Conservation (phyloP, 2,888 invertebrate species). For the Cheiracanthium punctorium region DNA sequence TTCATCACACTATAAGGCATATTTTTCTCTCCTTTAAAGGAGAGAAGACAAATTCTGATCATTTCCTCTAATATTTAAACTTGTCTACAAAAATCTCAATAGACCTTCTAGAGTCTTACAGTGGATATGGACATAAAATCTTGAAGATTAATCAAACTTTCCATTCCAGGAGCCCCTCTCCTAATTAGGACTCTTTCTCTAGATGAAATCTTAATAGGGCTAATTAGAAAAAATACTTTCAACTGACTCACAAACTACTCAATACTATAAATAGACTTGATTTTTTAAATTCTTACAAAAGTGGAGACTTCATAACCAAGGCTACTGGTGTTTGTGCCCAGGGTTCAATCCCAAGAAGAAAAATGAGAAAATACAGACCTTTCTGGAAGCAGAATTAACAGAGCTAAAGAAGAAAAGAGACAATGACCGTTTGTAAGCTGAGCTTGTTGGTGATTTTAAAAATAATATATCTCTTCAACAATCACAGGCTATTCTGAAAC, state of each 20-base stretch:
- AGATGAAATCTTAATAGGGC: constrained; percentile 8
- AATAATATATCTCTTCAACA: neutral
- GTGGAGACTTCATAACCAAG: neutral
- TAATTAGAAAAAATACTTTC: neutral
- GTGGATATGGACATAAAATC: constrained; percentile 22
- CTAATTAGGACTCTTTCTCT: neutral
- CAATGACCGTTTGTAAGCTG: neutral
- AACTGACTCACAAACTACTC: too few relatives aligned
- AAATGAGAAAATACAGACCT: neutral
- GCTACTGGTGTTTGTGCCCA: neutral
- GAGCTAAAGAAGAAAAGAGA: neutral
- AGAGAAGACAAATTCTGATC: constrained; percentile 12
- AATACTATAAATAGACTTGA: too few relatives aligned
- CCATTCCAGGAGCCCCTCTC: neutral
- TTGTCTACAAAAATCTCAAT: neutral
- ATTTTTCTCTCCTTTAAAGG: constrained; percentile 13
- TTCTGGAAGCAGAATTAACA: neutral
- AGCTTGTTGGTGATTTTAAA: too few relatives aligned
- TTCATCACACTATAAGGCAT: neutral
- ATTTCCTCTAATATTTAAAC: neutral
- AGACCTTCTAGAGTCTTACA: constrained; percentile 5
- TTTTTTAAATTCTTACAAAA: too few relatives aligned
- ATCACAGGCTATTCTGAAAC: constrained; percentile 1
- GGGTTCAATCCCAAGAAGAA: neutral
- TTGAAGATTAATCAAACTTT: neutral